phyloP scores from a whole-genome alignment of 2,797 vertebrate species.

The Melanotaenia maccullochi region DNA sequence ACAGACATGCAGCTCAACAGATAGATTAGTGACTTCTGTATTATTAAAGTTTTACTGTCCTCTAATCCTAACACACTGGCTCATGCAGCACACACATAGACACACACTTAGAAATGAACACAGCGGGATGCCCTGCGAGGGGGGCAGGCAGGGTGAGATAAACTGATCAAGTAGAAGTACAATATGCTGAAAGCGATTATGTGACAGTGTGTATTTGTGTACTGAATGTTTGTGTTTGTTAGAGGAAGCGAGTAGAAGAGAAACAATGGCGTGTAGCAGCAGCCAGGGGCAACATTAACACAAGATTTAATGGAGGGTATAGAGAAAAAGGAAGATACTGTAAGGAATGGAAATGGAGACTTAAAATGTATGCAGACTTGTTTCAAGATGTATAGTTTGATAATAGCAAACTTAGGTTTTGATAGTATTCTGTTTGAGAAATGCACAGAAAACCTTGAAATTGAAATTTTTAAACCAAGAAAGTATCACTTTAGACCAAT shows the following conservation, averaged over 20 bases:
- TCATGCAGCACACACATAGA: slow-evolving; percentile 23
- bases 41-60: slow-evolving; percentile 63
- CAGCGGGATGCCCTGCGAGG: slow-evolving; percentile 49
- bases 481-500: slow-evolving; percentile 27
- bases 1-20: slow-evolving; percentile 28
- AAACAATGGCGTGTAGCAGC: slow-evolving; percentile 46
- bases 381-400: neutral
- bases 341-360: neutral
- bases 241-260: slow-evolving; percentile 26
- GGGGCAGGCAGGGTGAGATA: slow-evolving; percentile 60
- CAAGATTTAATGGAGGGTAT: slow-evolving; percentile 15
- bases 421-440: slow-evolving; percentile 5
- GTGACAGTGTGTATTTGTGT: slow-evolving; percentile 27
- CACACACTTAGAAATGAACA: slow-evolving; percentile 20
- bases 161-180: slow-evolving; percentile 68
- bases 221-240: slow-evolving; percentile 29
- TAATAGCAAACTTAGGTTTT: neutral
- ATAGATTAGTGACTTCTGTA: slow-evolving; percentile 63
- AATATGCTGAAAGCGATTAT: slow-evolving; percentile 66
- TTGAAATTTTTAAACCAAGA: neutral
- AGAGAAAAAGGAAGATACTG: slow-evolving; percentile 12
- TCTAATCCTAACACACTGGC: slow-evolving; percentile 61
- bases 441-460: slow-evolving; percentile 8
- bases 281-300: slow-evolving; percentile 40
- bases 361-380: neutral